Base-by-base conservation (phyloP, 2,113 vertebrate species). In the Kryptolebias marmoratus region DNA sequence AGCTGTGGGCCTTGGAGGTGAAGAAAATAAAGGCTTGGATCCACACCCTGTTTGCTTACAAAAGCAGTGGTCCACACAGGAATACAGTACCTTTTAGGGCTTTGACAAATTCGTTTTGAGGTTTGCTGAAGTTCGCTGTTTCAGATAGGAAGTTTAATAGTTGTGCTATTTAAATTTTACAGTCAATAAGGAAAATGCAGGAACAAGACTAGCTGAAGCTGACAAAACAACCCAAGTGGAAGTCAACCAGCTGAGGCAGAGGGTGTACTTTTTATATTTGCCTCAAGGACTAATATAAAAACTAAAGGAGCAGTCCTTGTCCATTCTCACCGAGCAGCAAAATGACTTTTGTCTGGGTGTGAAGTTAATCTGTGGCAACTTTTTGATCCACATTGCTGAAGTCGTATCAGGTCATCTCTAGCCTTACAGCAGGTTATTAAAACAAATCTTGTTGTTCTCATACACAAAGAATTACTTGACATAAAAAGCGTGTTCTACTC, bases 1-100 rank as follows among this genome's bases (percentile, higher is more conserved):
- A 88, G 80, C 85, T 89, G 85, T 75, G 64, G 78, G 68, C 52
- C 55, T 73, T 68, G 13, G 79, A 81, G 71, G 73, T 71, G 75
- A 80, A 87, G 67, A 71, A 71, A 36, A 56, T 22, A 22, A 61
- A 75, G 47, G 66, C 71, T 76, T 44, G 36, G 47, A 71, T 64
- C 71, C 76, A 60, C 81, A 81, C 76, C 79, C 86, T 65, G 54
- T 74, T 79, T 79, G 62, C 68, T 85, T 80, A 54, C 39, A 84
- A 88, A 83, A 83, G 77, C 54, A 10, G 61, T 60, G 60, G 54
- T 85, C 78, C 62, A 81, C 57, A 64, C 52, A 77, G 73, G 31
- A 75, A 57, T 55, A 63, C 39, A 75, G 16, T 71, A 59, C 59
- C 69, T 73, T 45, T 42, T 55, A 53, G 42, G n/a, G 65, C 22